Base-by-base conservation (phyloP, 2,113 vertebrate species). In the Struthio camelus region DNA sequence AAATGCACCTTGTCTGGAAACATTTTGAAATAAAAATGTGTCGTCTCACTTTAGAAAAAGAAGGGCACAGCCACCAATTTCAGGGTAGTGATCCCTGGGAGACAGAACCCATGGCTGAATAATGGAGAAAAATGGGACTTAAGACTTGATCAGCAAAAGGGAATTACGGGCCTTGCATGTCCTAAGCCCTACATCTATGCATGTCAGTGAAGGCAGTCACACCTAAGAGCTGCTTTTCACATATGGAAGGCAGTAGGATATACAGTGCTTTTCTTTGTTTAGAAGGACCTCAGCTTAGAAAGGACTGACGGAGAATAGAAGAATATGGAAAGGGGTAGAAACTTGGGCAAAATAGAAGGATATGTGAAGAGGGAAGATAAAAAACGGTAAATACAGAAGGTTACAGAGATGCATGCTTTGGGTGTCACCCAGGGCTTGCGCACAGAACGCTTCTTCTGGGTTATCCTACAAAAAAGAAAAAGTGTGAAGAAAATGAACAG, bases 111-210 rank as follows among this genome's bases (percentile, higher is more conserved):
- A 14, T 11, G 61, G 20, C 44, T 23, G 40, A 25, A 0, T 34
- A 10, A n/a, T 0, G 2, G 32, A 24, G 44, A 59, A 48, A 40
- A 18, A 6, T 2, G 28, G 38, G n/a, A 40, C 66, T 18, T 0
- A 1, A 28, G 24, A 56, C 1, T 5, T 10, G 11, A 61, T 70
- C 4, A 0, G 72, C 53, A 64, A 34, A 66, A 22, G 27, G 40
- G 14, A 48, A 3, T 23, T 1, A 7, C 4, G 9, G 7, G 8
- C n/a, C 24, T 30, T 71, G 50, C n/a, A 38, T 1, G 1, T 16
- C 32, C 2, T 2, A 38, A 34, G 27, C 3, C 50, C 40, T 28
- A 12, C 38, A 8, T 2, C 0, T 0, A 28, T 10, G 10, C 17
- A 2, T 9, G 14, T n/a, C 62, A 70, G 38, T 42, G 38, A 77